phyloP scores from a whole-genome alignment of 2,113 vertebrate genomes.

The Leuciscus idus region DNA sequence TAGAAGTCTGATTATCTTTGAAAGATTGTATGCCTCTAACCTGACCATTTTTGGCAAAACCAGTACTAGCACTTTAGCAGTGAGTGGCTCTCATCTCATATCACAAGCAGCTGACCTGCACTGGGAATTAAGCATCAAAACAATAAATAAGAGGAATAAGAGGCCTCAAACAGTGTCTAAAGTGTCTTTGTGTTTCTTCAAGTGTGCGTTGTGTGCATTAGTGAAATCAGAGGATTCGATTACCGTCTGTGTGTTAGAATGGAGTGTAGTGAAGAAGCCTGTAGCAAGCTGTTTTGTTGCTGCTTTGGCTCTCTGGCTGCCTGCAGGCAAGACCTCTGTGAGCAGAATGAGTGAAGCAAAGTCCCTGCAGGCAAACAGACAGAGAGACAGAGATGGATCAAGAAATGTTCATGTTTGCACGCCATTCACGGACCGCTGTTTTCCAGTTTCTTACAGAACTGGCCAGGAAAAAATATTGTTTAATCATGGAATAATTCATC shows the following conservation, averaged over 20 bases:
- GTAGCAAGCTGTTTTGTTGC: slow-evolving; percentile 37
- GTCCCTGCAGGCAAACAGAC: slow-evolving; percentile 30
- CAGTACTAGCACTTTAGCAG: background rate
- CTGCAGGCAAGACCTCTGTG: slow-evolving; percentile 35
- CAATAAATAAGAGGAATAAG: background rate
- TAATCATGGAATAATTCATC: background rate
- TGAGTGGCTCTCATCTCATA: background rate
- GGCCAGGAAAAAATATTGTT: background rate
- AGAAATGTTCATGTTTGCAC: slow-evolving; percentile 11
- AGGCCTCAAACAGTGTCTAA: slow-evolving; percentile 48
- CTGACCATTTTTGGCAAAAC: background rate
- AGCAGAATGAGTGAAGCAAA: slow-evolving; percentile 33
- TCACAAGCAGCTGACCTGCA: slow-evolving; percentile 13
- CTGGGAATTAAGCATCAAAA: slow-evolving; percentile 23
- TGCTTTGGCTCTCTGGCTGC: slow-evolving; percentile 30
- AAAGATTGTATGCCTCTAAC: background rate
- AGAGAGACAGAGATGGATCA: background rate
- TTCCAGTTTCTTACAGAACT: background rate
- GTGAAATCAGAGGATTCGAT: slow-evolving; percentile 36
- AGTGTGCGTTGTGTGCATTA: slow-evolving; percentile 22
- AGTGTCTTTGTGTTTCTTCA: slow-evolving; percentile 21
- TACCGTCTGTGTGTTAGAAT: slow-evolving; percentile 6
- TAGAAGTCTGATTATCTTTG: background rate
- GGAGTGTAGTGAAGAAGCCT: background rate
- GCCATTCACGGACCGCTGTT: background rate